Evolutionary conservation across 2,888 invertebrate species (phyloP), one percentile per base, ranked within the genome.

Genomic region (Phragmatobia fuliginosa): DNA sequence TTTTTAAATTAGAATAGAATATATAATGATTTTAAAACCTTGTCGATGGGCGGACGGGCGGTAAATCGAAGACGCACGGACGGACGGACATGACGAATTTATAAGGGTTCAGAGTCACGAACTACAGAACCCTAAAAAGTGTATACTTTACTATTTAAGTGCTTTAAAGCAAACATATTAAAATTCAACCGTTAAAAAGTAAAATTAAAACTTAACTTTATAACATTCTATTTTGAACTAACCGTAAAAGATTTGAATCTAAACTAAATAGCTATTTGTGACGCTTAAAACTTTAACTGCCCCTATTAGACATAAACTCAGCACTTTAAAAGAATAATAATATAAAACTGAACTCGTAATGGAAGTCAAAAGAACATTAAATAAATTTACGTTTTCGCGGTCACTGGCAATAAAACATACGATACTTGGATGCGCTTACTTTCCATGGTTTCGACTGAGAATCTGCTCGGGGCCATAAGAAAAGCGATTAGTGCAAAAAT

Each of bases 391-490:
- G 74, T 68, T 75, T 78, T 73, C 56, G 69, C 72, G 75, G 80
- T 74, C 77, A 77, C 75, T 74, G 68, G 74, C 72, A 77, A 75
- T 80, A 79, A 82, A 81, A 64, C 25, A 62, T 73, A 68, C 62
- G 60, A 71, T 72, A 70, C 67, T 69, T 59, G 63, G 36, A 52
- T 70, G 69, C 68, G 72, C 73, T 75, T 67, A 68, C 70, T 75
- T 80, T 81, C 79, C 72, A 80, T 73, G 49, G 67, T 72, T 75
- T 60, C 62, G 60, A 62, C 33, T 28, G 45, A 66, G 70, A 36
- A 67, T 31, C 71, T 58, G 38, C 59, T 66, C 77, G 68, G 66
- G 70, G 82, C 79, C 41, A 7, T 52, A 14, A 77, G n/a, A 71
- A 0, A 1, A 68, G 80, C 71, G 74, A 41, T 25, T 21, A 1